A percentile compares a stretch with the other conserved stretches of the same genome.
phyloP scores from a whole-genome alignment of 2,888 invertebrate species.

The Diaperis boleti region DNA sequence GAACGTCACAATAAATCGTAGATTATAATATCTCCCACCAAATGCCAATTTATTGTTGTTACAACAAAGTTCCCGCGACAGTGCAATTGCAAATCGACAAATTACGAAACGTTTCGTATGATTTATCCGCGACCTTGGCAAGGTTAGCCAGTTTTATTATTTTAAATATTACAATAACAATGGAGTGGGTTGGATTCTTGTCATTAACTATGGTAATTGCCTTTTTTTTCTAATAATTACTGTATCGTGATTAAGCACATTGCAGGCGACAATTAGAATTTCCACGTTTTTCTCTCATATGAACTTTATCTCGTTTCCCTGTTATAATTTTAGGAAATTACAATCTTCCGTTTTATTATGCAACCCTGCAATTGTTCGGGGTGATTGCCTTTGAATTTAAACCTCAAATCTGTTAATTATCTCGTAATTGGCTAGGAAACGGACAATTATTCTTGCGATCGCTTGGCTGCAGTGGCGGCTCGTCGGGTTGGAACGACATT shows the following conservation, averaged over 20 bases:
- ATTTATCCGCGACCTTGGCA: slow-evolving; percentile 47
- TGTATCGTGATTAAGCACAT: slow-evolving; percentile 43
- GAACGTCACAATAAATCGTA: slow-evolving; percentile 25
- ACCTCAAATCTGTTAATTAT: slow-evolving; percentile 18
- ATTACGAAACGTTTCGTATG: slow-evolving; percentile 46
- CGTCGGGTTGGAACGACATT: too few species aligned
- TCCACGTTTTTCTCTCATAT: slow-evolving; percentile 3
- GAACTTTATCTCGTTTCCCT: background rate
- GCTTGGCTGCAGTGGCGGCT: too few species aligned
- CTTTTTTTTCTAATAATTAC: slow-evolving; percentile 36
- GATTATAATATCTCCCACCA: slow-evolving; percentile 25
- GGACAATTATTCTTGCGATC: slow-evolving; percentile 19
- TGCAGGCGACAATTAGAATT: slow-evolving; percentile 38
- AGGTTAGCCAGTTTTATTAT: slow-evolving; percentile 46
- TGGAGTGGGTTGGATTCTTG: slow-evolving; percentile 38
- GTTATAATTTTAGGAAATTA: background rate
- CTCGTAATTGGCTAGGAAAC: slow-evolving; percentile 25
- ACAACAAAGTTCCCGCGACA: slow-evolving; percentile 34
- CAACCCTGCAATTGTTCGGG: background rate
- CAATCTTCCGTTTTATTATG: background rate
- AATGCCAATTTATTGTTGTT: slow-evolving; percentile 6
- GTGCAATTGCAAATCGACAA: slow-evolving; percentile 38
- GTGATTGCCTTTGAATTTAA: too few species aligned
- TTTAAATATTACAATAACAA: slow-evolving; percentile 43
- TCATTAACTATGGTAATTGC: slow-evolving; percentile 42